phyloP scores from a whole-genome alignment of 1,140 invertebrate genomes.

The Conus betulinus region DNA sequence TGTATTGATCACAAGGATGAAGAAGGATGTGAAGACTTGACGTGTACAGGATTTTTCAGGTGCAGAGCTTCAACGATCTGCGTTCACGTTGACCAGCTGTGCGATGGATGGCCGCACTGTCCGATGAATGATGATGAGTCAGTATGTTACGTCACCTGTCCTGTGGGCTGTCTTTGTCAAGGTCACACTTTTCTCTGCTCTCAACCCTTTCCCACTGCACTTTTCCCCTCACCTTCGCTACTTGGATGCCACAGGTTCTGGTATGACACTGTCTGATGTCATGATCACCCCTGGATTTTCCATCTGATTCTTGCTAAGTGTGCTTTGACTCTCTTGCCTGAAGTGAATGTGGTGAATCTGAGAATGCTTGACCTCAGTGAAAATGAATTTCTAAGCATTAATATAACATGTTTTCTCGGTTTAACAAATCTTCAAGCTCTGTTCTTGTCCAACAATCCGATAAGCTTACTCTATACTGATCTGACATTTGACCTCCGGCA shows the following conservation, averaged over 20 bases:
- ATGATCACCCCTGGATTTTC: not conserved
- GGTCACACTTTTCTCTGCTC: conserved; percentile 17
- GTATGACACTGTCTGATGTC: not conserved
- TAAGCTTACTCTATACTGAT: not conserved
- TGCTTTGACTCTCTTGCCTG: not conserved
- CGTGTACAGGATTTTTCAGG: conserved; percentile 38
- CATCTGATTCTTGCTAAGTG: not conserved
- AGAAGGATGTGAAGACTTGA: conserved; percentile 5
- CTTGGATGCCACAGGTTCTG: conserved; percentile 1
- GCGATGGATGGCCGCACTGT: conserved; percentile 31
- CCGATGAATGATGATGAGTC: conserved; percentile 37
- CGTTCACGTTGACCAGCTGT: conserved; percentile 21
- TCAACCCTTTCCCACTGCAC: not conserved
- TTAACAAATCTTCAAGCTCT: conserved; percentile 21
- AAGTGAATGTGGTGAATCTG: not conserved
- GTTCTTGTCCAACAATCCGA: conserved; percentile 20
- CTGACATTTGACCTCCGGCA: not conserved
- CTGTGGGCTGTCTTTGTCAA: conserved; percentile 47
- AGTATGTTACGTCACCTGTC: conserved; percentile 26
- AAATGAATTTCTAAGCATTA: conserved; percentile 21
- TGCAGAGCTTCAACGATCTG: conserved; percentile 27
- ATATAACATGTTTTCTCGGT: not conserved
- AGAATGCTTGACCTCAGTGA: conserved; percentile 13
- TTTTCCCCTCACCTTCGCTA: not conserved
- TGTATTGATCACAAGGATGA: conserved; percentile 20